Percentiles rank a stretch among this genome's conserved stretches.
Evolutionary conservation across 2,888 invertebrate species (phyloP).

Genomic region (Acleris laterana): DNA sequence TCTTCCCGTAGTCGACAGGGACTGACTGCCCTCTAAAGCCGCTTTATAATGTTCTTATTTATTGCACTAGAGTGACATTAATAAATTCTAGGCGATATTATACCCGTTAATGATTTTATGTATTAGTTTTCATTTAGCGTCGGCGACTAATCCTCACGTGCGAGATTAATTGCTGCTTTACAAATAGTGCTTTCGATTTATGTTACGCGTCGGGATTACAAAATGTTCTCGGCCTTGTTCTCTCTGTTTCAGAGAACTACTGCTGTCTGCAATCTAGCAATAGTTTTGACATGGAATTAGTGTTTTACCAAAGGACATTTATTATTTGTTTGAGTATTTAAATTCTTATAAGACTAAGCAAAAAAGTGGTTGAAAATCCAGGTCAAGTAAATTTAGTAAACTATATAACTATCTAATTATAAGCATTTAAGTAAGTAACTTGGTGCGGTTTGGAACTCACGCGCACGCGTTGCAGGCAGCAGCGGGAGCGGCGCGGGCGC

Average conservation of each 20-base stretch:
- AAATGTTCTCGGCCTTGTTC: too few species aligned
- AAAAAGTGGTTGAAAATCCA: too few species aligned
- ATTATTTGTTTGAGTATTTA: too few species aligned
- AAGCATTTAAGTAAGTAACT: background rate
- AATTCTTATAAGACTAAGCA: too few species aligned
- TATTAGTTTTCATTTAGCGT: conserved; percentile 43
- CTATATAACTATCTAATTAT: too few species aligned
- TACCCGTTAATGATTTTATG: conserved; percentile 38
- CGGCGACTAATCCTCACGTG: conserved; percentile 31
- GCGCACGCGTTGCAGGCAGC: conserved; percentile 57
- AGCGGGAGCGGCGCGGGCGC: conserved; percentile 74
- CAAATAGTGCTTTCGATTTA: conserved; percentile 15
- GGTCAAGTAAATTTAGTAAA: too few species aligned
- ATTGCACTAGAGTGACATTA: conserved; percentile 60
- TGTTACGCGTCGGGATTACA: background rate
- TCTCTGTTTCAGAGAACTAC: too few species aligned
- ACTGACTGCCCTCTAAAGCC: conserved; percentile 50
- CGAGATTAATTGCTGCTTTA: conserved; percentile 24
- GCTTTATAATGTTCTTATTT: conserved; percentile 62
- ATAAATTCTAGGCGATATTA: conserved; percentile 51
- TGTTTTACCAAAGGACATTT: too few species aligned
- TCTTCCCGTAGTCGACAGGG: conserved; percentile 48
- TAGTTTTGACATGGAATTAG: too few species aligned
- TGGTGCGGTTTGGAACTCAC: conserved; percentile 3
- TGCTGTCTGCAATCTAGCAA: too few species aligned